Evolutionary conservation across 2,113 vertebrate genomes (phyloP).

Genomic region (Amphilophus citrinellus): DNA sequence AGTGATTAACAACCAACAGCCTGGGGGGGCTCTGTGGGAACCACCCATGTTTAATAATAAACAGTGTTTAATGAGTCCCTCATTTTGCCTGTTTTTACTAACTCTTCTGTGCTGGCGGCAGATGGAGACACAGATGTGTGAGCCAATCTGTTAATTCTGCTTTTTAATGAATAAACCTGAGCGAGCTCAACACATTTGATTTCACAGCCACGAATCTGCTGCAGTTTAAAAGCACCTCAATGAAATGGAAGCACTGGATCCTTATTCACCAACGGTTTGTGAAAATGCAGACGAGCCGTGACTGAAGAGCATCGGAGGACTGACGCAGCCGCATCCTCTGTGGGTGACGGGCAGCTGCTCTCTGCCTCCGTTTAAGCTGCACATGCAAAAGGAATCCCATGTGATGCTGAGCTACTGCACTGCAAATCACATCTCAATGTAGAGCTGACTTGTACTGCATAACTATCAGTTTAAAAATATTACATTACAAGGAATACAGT

Average conservation of each 20-base stretch:
- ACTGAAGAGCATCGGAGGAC: no score
- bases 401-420: no score
- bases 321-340: not conserved
- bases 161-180: not conserved
- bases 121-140: not conserved
- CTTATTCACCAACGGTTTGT: no score
- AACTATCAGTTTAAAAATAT: not conserved
- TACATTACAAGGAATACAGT: not conserved
- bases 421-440: no score
- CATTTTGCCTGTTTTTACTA: not conserved
- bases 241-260: no score
- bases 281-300: no score
- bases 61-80: not conserved
- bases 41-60: not conserved
- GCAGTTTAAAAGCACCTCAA: no score
- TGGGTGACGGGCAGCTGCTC: not conserved
- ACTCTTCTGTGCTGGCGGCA: accelerated
- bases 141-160: not conserved
- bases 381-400: no score
- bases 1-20: not conserved
- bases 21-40: not conserved
- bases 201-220: not conserved
- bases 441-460: not conserved
- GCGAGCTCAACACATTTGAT: not conserved
- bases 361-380: not conserved